Percentiles rank a stretch among this genome's conserved stretches.
These are phyloP conservation scores for Spondyliosoma cantharus DNA, from an alignment of 2,797 vertebrate species.

Conservation along the genomic window DNA sequence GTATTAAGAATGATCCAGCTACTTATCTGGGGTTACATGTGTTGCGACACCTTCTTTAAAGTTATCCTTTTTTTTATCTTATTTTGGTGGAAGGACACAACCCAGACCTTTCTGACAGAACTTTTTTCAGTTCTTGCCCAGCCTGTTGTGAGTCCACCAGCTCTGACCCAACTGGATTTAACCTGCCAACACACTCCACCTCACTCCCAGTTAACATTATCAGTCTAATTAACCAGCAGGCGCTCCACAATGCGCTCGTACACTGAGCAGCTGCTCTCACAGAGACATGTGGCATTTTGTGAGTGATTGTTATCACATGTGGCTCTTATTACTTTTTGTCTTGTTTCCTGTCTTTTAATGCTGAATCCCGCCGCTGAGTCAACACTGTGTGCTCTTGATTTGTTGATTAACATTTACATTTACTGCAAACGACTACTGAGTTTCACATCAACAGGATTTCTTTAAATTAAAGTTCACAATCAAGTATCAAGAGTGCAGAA, in stretches of 20 bases:
- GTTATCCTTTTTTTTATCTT: not conserved
- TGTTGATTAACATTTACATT: not conserved
- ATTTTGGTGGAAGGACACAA: not conserved
- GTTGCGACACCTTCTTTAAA: not conserved
- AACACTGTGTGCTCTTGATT: not conserved
- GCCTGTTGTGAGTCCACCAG: conserved; percentile 8
- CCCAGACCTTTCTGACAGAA: not conserved
- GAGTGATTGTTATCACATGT: conserved; percentile 57
- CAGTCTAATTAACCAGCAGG: conserved; percentile 75
- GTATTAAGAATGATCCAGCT: not conserved
- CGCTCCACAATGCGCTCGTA: conserved; percentile 48
- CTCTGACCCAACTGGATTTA: conserved; percentile 22
- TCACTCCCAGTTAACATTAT: conserved; percentile 68
- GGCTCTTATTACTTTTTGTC: conserved; percentile 35
- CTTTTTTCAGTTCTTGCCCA: not conserved
- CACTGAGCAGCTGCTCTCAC: conserved; percentile 61
- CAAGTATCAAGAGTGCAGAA: not conserved
- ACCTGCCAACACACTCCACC: conserved; percentile 26
- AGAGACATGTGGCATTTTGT: conserved; percentile 72
- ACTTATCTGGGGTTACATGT: not conserved
- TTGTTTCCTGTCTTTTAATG: conserved; percentile 12
- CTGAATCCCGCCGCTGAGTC: not conserved
- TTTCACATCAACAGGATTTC: not conserved
- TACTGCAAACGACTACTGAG: not conserved
- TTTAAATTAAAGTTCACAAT: not conserved